Conservation (phyloP, 2,797 vertebrate genomes). For the Epinephelus coioides region DNA sequence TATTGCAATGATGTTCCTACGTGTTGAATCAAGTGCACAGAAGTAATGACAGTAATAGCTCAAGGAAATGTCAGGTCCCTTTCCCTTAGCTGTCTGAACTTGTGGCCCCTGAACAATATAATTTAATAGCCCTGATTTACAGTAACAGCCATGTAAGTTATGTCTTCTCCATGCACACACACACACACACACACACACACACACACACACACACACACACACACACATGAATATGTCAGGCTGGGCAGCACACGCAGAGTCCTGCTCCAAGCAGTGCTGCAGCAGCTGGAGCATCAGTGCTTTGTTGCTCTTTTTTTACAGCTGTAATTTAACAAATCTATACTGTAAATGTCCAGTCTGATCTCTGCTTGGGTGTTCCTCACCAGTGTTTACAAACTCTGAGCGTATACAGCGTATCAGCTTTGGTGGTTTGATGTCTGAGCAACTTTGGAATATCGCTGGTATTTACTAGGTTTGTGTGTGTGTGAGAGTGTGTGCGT, state of each 20-base stretch:
- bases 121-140: background rate
- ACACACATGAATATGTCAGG: background rate
- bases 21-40: too few species aligned
- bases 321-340: constrained; percentile 3
- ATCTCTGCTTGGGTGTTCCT: constrained; percentile 3
- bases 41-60: too few species aligned
- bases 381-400: constrained; percentile 33
- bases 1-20: too few species aligned
- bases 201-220: too few species aligned
- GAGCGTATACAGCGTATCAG: background rate
- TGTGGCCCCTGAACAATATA: too few species aligned
- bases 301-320: too few species aligned
- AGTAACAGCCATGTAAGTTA: background rate
- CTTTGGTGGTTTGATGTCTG: constrained; percentile 33
- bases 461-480: background rate
- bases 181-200: too few species aligned
- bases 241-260: too few species aligned
- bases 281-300: constrained; percentile 15
- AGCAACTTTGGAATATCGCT: constrained; percentile 23
- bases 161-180: background rate
- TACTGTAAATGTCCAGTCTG: background rate
- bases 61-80: too few species aligned
- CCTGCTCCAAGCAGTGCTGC: background rate
- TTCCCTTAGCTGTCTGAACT: too few species aligned
- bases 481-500: constrained; percentile 5